Base-by-base conservation (phyloP, 2,888 invertebrate species). In the Poecilobothrus nobilitatus region DNA sequence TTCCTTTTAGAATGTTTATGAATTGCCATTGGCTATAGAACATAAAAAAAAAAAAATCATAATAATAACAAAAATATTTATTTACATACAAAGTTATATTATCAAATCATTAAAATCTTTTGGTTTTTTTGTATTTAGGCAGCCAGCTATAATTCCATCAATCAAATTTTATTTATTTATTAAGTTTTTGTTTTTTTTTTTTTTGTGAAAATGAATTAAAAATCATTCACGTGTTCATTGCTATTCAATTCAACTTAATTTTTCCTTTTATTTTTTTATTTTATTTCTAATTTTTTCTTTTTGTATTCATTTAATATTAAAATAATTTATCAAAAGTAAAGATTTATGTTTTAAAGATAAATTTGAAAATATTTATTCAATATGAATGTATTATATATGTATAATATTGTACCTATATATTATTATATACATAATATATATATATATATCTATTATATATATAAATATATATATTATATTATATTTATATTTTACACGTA, bases 31-130 rank as follows among this genome's bases (percentile, higher is more conserved):
- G 27, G 27, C 27, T 27, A 27, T 27, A 27, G 27, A 27, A 27
- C 5, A 4, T 27, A 27, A 27, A 27, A 27, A 27, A 27, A 27
- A 27, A 27, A 27, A 27, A 27, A 27, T 27, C 5, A 27, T 37
- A 37, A 37, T 10, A 10, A 37, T 7, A 4, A 37, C 37, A 37
- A 8, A 10, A 37, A 37, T 37, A 37, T 8, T 8, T 37, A 37
- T 37, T 37, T 37, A 37, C 37, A 53, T 53, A 53, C 12, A n/a
- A 53, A 18, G 53, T 53, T 53, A 53, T 15, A 15, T 53, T 53
- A 53, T 53, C 53, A 53, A 53, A 53, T 53, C 53, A 53, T 53
- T 53, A 53, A 53, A 53, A 53, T 53, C 53, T 53, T 2, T 53
- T n/a, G 6, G 6, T 53, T 6, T 53, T 53, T 53, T 2, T 53